Conservation (phyloP, 2,888 invertebrate genomes). For the Acrobasis repandana region DNA sequence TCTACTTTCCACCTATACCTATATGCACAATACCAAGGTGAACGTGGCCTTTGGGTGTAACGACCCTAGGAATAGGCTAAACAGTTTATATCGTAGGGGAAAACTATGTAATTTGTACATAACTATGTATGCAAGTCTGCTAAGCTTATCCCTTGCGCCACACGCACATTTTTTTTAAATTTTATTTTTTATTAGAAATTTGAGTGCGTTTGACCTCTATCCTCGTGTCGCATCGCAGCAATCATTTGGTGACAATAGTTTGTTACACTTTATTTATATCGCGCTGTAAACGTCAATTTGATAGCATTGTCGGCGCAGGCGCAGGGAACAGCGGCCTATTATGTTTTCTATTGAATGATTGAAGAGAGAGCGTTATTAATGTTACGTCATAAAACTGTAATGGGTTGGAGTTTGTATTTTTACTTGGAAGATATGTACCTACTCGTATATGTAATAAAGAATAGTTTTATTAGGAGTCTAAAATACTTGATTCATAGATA, state of each 20-base stretch:
- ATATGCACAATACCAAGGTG: too few species aligned
- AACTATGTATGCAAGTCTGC: slow-evolving; percentile 26
- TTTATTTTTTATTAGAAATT: too few species aligned
- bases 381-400: neutral
- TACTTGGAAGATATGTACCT: neutral
- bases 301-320: slow-evolving; percentile 24
- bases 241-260: slow-evolving; percentile 36
- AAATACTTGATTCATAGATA: too few species aligned
- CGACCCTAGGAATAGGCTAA: too few species aligned
- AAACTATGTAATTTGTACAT: too few species aligned
- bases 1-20: too few species aligned
- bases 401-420: neutral
- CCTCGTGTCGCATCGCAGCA: slow-evolving; percentile 40
- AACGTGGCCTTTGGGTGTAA: too few species aligned
- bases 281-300: slow-evolving; percentile 60
- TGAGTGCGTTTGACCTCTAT: too few species aligned
- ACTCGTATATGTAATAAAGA: too few species aligned
- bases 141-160: slow-evolving; percentile 25
- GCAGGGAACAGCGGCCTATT: too few species aligned
- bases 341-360: neutral
- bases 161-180: slow-evolving; percentile 24
- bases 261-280: slow-evolving; percentile 56
- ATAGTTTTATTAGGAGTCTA: too few species aligned
- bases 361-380: neutral
- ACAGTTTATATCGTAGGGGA: too few species aligned